Evolutionary conservation across 2,888 invertebrate species (phyloP).

Genomic region (Micropterix aruncella): DNA sequence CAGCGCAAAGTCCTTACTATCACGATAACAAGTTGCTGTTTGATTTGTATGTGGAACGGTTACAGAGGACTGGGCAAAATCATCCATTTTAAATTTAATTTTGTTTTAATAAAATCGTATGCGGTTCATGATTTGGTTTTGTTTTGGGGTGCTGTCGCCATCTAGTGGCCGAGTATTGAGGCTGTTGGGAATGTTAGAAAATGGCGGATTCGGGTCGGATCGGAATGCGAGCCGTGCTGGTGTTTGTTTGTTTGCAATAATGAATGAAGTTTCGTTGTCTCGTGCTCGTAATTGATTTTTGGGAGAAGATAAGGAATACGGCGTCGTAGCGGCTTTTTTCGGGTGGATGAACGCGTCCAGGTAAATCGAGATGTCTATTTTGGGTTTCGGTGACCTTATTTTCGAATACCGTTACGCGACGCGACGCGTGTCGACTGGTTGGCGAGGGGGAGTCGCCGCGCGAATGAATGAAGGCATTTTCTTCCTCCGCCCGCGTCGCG

Average conservation of each 20-base stretch:
- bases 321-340: no score
- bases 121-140: no score
- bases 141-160: not conserved
- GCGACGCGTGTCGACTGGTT: slow-evolving; percentile 28
- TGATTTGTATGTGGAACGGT: slow-evolving; percentile 68
- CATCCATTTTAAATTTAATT: slow-evolving; percentile 31
- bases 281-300: no score
- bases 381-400: slow-evolving; percentile 36
- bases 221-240: no score
- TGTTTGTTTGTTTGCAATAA: no score
- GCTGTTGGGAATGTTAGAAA: no score
- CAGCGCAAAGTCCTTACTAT: slow-evolving; percentile 71
- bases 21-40: slow-evolving; percentile 79
- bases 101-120: no score
- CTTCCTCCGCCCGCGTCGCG: slow-evolving; percentile 1
- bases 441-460: slow-evolving; percentile 24
- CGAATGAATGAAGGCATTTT: slow-evolving; percentile 3
- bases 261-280: no score
- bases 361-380: no score
- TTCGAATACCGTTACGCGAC: slow-evolving; percentile 29
- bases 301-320: no score
- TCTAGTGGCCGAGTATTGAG: not conserved
- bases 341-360: no score
- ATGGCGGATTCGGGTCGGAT: no score
- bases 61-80: slow-evolving; percentile 48